Conservation (phyloP, 2,888 invertebrate genomes). For the Andrena minutula region DNA sequence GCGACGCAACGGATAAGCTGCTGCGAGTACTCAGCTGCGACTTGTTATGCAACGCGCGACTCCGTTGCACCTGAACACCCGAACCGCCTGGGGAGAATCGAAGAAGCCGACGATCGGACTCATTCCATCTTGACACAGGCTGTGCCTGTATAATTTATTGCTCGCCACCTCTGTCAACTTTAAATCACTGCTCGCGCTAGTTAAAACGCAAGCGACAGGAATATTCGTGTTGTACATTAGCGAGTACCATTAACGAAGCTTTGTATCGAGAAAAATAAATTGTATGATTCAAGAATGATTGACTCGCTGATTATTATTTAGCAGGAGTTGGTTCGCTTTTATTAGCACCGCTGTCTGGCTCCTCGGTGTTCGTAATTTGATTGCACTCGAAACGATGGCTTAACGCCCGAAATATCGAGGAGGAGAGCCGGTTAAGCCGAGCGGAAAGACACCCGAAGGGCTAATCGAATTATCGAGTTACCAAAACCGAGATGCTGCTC, state of each 20-base stretch:
- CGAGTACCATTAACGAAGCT: too few relatives aligned
- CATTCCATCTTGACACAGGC: too few relatives aligned
- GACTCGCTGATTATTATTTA: neutral
- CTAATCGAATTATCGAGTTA: constrained; percentile 71
- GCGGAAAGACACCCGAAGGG: constrained; percentile 50
- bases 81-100: neutral
- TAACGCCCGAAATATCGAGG: constrained; percentile 6
- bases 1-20: neutral
- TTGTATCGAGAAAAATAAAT: too few relatives aligned
- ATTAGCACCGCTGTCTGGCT: neutral
- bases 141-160: too few relatives aligned
- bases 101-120: constrained; percentile 21
- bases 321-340: neutral
- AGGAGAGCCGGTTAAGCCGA: constrained; percentile 34
- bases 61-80: constrained; percentile 27
- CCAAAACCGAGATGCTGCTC: constrained; percentile 63
- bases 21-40: constrained; percentile 26
- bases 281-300: neutral
- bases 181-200: too few relatives aligned
- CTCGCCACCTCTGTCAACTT: too few relatives aligned
- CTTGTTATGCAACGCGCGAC: constrained; percentile 49
- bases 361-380: neutral
- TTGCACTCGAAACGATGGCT: constrained; percentile 17
- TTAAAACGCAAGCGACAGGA: too few relatives aligned
- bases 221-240: too few relatives aligned